phyloP scores from a whole-genome alignment of 92 coral and sea anemone species.

The Palythoa grandis region DNA sequence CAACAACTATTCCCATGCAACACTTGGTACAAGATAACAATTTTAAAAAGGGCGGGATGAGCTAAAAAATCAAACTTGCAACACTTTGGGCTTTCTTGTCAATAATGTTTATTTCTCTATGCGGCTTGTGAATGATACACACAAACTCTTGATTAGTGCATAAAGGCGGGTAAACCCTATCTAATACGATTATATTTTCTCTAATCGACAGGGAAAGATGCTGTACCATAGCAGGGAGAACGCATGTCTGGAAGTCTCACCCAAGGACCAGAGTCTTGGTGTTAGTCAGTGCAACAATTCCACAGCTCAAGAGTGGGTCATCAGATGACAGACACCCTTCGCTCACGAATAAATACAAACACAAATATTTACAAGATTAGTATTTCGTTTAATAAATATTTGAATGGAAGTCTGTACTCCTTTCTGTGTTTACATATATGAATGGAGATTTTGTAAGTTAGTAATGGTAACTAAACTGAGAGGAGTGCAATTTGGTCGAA shows the following conservation, averaged over 20 bases:
- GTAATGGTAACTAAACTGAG: too few relatives aligned
- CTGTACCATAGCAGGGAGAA: constrained; percentile 53
- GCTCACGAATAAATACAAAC: neutral
- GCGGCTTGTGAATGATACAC: neutral
- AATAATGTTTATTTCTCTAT: neutral
- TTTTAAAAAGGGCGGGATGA: too few relatives aligned
- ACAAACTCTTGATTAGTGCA: neutral
- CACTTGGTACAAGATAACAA: too few relatives aligned
- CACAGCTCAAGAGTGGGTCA: constrained; percentile 68
- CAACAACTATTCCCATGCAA: too few relatives aligned
- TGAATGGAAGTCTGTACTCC: too few relatives aligned
- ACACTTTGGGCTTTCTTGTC: neutral
- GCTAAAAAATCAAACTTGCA: neutral
- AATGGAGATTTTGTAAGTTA: too few relatives aligned
- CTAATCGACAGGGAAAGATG: constrained; percentile 56
- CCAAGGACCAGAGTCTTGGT: constrained; percentile 45
- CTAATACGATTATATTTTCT: neutral
- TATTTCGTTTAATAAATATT: too few relatives aligned
- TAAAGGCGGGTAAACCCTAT: neutral
- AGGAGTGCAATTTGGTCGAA: too few relatives aligned
- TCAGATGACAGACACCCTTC: constrained; percentile 19
- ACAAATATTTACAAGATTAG: neutral
- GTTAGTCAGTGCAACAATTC: constrained; percentile 57
- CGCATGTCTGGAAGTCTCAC: constrained; percentile 58
- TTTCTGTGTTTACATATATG: too few relatives aligned